These are phyloP conservation scores for Falcunculus frontatus DNA, from an alignment of 2,113 vertebrate species.

Conservation along the genomic window DNA sequence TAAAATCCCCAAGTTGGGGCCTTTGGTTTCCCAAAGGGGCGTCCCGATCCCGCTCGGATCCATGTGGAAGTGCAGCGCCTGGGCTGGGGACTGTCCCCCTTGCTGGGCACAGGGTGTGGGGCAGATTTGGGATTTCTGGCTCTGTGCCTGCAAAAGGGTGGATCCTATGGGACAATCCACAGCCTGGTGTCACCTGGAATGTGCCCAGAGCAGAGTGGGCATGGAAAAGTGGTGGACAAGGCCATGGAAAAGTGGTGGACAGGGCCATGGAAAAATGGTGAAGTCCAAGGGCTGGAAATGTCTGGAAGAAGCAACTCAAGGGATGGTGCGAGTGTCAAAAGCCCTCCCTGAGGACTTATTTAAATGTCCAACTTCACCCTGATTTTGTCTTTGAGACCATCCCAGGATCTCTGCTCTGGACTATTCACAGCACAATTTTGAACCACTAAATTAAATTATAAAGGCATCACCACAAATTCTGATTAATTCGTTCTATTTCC, in stretches of 20 bases:
- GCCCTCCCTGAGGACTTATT: neutral
- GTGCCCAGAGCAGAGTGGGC: neutral
- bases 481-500: neutral
- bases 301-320: neutral
- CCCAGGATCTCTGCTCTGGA: neutral
- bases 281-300: neutral
- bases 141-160: neutral
- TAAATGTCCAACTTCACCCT: neutral
- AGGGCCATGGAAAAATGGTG: neutral
- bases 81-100: fast-evolving
- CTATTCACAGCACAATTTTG: neutral
- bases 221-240: fast-evolving
- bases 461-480: neutral
- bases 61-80: fast-evolving
- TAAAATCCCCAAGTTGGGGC: neutral
- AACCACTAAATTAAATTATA: neutral
- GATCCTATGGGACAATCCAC: neutral
- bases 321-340: neutral
- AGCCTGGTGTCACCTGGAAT: neutral
- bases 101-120: fast-evolving
- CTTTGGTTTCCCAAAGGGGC: neutral
- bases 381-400: neutral
- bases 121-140: neutral
- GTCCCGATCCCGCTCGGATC: fast-evolving
- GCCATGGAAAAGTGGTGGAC: neutral